Evolutionary conservation across 2,797 vertebrate genomes (phyloP).

Genomic region (Sebastes diploproa): DNA sequence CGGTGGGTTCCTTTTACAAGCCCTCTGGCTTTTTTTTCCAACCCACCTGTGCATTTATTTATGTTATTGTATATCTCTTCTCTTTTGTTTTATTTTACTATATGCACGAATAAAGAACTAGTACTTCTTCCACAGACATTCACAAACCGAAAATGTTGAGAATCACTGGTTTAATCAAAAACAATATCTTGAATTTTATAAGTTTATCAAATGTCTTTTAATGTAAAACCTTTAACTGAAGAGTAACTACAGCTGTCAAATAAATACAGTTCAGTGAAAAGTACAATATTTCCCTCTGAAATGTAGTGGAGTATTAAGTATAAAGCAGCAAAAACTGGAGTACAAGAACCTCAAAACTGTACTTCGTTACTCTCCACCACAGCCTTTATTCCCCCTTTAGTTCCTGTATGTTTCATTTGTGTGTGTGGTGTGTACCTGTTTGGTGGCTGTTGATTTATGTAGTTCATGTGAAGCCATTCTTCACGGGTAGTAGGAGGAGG

Average conservation of each 20-base stretch:
- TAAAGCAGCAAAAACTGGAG: neutral
- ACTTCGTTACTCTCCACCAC: neutral
- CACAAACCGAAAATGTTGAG: too few relatives aligned
- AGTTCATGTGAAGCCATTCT: constrained; percentile 24
- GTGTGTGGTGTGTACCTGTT: neutral
- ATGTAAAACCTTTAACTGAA: too few relatives aligned
- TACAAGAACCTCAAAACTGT: neutral
- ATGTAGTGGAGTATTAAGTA: neutral
- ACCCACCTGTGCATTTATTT: too few relatives aligned
- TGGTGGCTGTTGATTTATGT: constrained; percentile 49
- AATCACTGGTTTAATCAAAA: neutral
- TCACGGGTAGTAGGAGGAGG: constrained; percentile 16
- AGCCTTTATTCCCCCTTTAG: neutral
- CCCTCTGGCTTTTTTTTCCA: too few relatives aligned
- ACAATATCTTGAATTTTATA: neutral
- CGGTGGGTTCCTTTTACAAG: too few relatives aligned
- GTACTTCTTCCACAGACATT: too few relatives aligned
- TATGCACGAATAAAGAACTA: too few relatives aligned
- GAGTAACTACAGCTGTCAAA: too few relatives aligned
- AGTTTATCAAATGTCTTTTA: neutral
- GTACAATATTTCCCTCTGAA: too few relatives aligned
- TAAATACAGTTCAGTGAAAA: too few relatives aligned
- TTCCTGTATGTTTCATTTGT: neutral
- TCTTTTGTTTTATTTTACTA: too few relatives aligned
- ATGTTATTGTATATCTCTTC: too few relatives aligned